A percentile compares a stretch with the other conserved stretches of the same genome.
phyloP scores from a whole-genome alignment of 2,888 invertebrate genomes.

The Melanostoma mellinum region DNA sequence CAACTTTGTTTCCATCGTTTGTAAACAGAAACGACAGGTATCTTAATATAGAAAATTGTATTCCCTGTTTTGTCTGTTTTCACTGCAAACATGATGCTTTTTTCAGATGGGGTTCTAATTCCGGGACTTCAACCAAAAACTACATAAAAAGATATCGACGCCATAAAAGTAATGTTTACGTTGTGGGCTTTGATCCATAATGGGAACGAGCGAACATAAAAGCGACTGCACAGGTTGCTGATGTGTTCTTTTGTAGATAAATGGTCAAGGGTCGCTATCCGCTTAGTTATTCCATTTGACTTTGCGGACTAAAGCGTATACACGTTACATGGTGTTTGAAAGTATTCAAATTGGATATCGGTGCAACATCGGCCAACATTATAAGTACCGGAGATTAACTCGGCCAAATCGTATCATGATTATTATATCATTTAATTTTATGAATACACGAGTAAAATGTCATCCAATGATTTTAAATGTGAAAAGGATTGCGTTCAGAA shows the following conservation, averaged over 20 bases:
- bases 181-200: slow-evolving; percentile 71
- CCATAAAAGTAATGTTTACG: slow-evolving; percentile 69
- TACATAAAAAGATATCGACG: slow-evolving; percentile 70
- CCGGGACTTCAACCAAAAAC: slow-evolving; percentile 56
- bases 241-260: too few relatives aligned
- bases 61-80: slow-evolving; percentile 33
- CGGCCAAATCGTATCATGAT: slow-evolving; percentile 48
- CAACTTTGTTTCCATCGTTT: slow-evolving; percentile 2
- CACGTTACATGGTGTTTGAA: slow-evolving; percentile 20
- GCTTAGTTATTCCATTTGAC: too few relatives aligned
- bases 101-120: slow-evolving; percentile 49
- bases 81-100: slow-evolving; percentile 50
- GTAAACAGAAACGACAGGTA: slow-evolving; percentile 47
- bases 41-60: slow-evolving; percentile 56
- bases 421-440: slow-evolving; percentile 58
- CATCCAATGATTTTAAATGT: slow-evolving; percentile 35
- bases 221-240: slow-evolving; percentile 25
- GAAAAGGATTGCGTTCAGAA: slow-evolving; percentile 39
- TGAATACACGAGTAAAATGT: slow-evolving; percentile 45
- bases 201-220: slow-evolving; percentile 57
- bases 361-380: slow-evolving; percentile 44
- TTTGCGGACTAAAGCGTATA: too few relatives aligned
- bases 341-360: slow-evolving; percentile 33
- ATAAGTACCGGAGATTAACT: slow-evolving; percentile 38
- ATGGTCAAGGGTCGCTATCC: too few relatives aligned